phyloP scores from a whole-genome alignment of 2,888 invertebrate species.

The Caenorhabditis japonica region DNA sequence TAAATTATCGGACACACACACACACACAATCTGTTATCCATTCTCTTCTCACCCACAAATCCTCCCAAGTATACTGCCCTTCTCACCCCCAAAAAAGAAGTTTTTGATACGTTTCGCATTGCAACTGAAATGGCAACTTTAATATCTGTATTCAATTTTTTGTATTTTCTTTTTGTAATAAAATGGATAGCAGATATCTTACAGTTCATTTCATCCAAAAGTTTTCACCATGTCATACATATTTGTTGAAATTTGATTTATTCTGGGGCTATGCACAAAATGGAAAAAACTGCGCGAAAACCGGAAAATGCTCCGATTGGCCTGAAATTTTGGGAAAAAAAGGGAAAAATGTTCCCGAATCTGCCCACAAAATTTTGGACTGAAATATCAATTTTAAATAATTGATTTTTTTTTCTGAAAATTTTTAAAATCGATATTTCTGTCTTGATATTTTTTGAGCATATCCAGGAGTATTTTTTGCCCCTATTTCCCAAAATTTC shows the following conservation, averaged over 20 bases:
- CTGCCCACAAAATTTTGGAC: no score
- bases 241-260: background rate
- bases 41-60: conserved; percentile 9
- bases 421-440: no score
- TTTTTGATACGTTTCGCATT: conserved; percentile 22
- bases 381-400: no score
- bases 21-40: conserved; percentile 29
- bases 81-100: conserved; percentile 16
- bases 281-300: no score
- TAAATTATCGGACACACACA: conserved; percentile 44
- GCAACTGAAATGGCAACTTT: conserved; percentile 37
- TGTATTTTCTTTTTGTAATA: conserved; percentile 15
- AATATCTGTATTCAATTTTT: conserved; percentile 3
- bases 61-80: conserved; percentile 33
- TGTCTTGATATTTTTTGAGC: no score
- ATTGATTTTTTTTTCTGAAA: no score
- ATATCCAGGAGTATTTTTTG: no score
- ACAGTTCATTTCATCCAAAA: background rate
- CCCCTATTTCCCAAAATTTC: background rate
- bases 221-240: no score
- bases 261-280: no score
- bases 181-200: conserved; percentile 39
- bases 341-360: background rate
- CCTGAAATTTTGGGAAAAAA: background rate
- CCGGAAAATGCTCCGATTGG: no score